phyloP scores from a whole-genome alignment of 2,888 invertebrate genomes.

The Caenorhabditis wallacei region DNA sequence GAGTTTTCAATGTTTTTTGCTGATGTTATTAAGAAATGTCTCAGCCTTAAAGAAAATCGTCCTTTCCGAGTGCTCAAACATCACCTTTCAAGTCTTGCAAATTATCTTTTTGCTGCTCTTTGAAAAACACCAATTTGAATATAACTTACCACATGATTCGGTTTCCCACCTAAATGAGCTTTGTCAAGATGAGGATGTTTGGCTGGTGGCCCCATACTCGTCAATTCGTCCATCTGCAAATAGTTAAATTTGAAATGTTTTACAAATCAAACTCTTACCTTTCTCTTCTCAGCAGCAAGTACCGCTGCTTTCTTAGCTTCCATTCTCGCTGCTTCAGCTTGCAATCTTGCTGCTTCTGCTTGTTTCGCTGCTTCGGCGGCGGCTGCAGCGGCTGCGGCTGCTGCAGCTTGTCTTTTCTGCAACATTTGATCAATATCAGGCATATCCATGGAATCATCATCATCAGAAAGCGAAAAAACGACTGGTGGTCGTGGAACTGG shows the following conservation, averaged over 20 bases:
- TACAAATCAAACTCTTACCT: neutral
- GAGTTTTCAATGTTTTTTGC: neutral
- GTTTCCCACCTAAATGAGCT: neutral
- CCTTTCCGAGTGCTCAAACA: too few relatives aligned
- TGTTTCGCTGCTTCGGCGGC: conserved; percentile 17
- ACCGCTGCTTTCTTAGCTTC: neutral
- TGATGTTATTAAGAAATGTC: neutral
- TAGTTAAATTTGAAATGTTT: neutral
- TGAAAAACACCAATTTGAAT: neutral
- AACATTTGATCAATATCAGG: conserved; percentile 61
- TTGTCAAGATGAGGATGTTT: neutral
- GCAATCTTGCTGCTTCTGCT: conserved; percentile 7
- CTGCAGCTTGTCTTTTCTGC: conserved; percentile 33
- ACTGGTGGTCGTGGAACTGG: conserved; percentile 26
- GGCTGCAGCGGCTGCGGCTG: conserved; percentile 27
- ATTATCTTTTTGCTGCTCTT: too few relatives aligned
- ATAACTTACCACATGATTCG: neutral
- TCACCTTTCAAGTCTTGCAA: too few relatives aligned
- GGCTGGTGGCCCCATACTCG: neutral
- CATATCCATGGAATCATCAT: conserved; percentile 64
- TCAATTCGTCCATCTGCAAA: conserved; percentile 8
- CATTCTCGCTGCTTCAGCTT: conserved; percentile 2
- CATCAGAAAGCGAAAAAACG: conserved; percentile 57
- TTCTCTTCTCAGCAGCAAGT: conserved; percentile 16
- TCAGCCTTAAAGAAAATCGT: too few relatives aligned